phyloP scores from a whole-genome alignment of 2,888 invertebrate genomes.

The Agrochola macilenta region DNA sequence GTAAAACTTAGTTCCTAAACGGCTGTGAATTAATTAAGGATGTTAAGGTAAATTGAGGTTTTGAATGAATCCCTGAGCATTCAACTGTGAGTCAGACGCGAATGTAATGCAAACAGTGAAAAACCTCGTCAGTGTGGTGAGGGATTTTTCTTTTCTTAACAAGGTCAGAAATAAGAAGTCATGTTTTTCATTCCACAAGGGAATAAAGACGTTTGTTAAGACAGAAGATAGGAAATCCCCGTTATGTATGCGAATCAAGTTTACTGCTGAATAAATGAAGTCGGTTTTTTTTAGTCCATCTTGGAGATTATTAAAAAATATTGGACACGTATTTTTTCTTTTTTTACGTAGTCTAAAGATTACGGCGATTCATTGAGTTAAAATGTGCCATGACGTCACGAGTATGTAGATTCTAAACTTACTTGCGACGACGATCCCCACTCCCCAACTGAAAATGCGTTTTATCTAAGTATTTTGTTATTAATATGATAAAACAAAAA shows the following conservation, averaged over 20 bases:
- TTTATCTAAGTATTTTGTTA: too few relatives aligned
- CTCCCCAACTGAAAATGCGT: too few relatives aligned
- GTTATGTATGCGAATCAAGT: neutral
- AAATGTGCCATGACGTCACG: too few relatives aligned
- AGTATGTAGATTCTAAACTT: too few relatives aligned
- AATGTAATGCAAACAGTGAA: constrained; percentile 40
- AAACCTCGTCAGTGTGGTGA: constrained; percentile 36
- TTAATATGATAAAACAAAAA: too few relatives aligned
- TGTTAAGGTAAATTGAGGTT: constrained; percentile 49
- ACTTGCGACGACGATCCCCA: too few relatives aligned
- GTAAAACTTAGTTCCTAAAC: constrained; percentile 86
- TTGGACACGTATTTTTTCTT: too few relatives aligned
- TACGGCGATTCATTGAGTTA: too few relatives aligned
- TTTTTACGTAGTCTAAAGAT: too few relatives aligned
- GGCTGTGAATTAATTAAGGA: constrained; percentile 77
- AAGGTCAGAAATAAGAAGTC: constrained; percentile 23
- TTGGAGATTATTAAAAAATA: too few relatives aligned
- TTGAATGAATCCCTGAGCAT: constrained; percentile 48
- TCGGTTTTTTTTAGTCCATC: neutral
- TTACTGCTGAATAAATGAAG: neutral
- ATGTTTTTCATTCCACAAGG: constrained; percentile 5
- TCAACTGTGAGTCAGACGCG: constrained; percentile 54
- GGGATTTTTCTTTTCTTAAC: constrained; percentile 26
- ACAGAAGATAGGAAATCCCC: constrained; percentile 12
- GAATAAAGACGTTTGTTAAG: constrained; percentile 20